phyloP scores from a whole-genome alignment of 2,113 vertebrate species.

The Sisor rabdophorus region DNA sequence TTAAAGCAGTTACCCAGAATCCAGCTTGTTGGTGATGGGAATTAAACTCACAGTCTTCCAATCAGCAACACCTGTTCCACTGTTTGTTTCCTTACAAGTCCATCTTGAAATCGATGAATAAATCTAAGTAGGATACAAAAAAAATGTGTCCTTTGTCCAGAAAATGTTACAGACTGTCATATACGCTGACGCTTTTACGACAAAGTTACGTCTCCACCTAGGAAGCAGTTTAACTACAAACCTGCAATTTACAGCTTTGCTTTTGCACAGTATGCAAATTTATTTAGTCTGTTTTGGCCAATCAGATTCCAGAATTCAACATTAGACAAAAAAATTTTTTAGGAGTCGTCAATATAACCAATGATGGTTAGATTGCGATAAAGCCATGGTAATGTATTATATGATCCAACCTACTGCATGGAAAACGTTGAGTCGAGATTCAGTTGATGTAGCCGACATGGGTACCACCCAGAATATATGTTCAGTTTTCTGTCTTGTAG shows the following conservation, averaged over 20 bases:
- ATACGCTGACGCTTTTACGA: too few species aligned
- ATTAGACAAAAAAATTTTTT: not conserved
- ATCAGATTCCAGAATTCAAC: not conserved
- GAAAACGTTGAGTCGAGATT: not conserved
- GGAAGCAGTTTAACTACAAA: not conserved
- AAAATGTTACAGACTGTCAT: not conserved
- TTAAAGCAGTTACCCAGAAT: too few species aligned
- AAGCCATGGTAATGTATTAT: not conserved
- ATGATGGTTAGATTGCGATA: too few species aligned
- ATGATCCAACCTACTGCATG: not conserved
- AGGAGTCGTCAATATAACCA: not conserved
- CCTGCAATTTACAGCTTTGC: not conserved
- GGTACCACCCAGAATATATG: not conserved
- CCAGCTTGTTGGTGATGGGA: too few species aligned
- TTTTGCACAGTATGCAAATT: not conserved
- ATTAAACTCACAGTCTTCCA: too few species aligned
- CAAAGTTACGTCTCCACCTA: not conserved
- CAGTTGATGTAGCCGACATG: not conserved
- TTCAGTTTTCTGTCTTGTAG: conserved; percentile 8
- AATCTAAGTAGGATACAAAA: too few species aligned
- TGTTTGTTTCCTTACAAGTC: too few species aligned
- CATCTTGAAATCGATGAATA: too few species aligned
- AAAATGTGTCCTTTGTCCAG: too few species aligned
- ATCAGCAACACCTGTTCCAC: too few species aligned
- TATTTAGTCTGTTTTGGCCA: not conserved